Base-by-base conservation (phyloP, 2,113 vertebrate genomes). In the Chionodraco myersi region DNA sequence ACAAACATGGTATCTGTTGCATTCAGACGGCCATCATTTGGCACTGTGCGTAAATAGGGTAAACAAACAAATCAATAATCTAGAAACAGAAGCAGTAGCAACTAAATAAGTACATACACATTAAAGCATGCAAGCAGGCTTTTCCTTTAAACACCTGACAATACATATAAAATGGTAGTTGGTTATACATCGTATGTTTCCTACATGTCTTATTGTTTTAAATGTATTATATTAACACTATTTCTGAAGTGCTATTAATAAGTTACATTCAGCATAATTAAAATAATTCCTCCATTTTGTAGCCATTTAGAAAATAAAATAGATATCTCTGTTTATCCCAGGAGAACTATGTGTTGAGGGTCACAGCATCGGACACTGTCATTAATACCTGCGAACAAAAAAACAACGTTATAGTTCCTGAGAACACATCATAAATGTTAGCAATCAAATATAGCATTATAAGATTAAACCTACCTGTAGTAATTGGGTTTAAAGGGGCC, bases 401-500 rank as follows among this genome's bases (percentile, higher is more conserved):
- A 49, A 52, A 83, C 10, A 86, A 11, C 10, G 26, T 67, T 58
- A 76, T 45, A 79, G 36, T 1, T 65, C 12, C 66, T 65, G 14
- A 41, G 48, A 51, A 23, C 15, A 54, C 14, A 30, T 56, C 10
- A 13, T 44, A 26, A 4, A 48, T 41, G 6, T 41, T 41, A 67
- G 11, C 0, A 36, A 62, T 0, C 10, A 58, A 36, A 52, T 3
- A 34, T 7, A 18, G 5, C 10, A 10, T 15, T 2, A 21, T 21
- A 14, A 5, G 0, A 8, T 48, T 59, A 54, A 7, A 61, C 8
- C 26, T 70, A 98, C 98, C 98, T 97, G 95, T 99, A 99, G 89
- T 99, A 99, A 92, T 99, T 99, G 53, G 98, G 98, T 92, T 99
- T 99, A 91, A 99, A 99, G 54, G 98, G 98, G n/a, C 98, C 98